Evolutionary conservation across 2,888 invertebrate genomes (phyloP).

Genomic region (Lasioglossum oenotherae): DNA sequence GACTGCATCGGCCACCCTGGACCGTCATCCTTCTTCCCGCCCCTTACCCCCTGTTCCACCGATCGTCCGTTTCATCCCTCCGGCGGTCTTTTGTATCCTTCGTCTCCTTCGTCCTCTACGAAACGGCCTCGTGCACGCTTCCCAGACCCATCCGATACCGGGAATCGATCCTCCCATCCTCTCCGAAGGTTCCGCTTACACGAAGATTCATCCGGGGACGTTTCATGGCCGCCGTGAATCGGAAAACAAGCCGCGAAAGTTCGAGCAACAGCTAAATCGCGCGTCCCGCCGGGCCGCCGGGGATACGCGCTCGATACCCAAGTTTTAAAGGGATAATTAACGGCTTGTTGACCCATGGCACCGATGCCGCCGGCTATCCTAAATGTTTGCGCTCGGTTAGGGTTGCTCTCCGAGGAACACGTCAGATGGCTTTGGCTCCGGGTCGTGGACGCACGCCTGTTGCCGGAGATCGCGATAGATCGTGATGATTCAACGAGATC

Average conservation of each 20-base stretch:
- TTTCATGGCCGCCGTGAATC: conserved; percentile 22
- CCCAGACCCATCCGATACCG: neutral
- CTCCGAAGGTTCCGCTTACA: conserved; percentile 8
- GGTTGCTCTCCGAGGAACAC: neutral
- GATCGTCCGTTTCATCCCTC: conserved; percentile 5
- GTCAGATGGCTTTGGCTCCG: neutral
- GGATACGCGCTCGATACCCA: neutral
- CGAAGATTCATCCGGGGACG: conserved; percentile 16
- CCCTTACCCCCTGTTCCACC: neutral
- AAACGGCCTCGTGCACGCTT: neutral
- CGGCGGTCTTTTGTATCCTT: conserved; percentile 24
- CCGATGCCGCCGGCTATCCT: neutral
- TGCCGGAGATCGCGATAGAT: neutral
- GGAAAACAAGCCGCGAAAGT: conserved; percentile 25
- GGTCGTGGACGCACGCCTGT: neutral
- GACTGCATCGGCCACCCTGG: conserved; percentile 58
- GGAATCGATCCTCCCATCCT: neutral
- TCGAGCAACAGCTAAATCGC: conserved; percentile 15
- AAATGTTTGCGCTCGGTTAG: conserved; percentile 22
- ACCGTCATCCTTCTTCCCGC: conserved; percentile 20
- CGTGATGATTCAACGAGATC: neutral
- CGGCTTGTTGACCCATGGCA: conserved; percentile 31
- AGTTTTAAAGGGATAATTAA: conserved; percentile 51
- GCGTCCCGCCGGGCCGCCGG: conserved; percentile 1
- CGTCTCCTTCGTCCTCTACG: conserved; percentile 6